These are phyloP conservation scores for Zaprionus capensis DNA, from an alignment of 1,140 invertebrate genomes.

Conservation along the genomic window DNA sequence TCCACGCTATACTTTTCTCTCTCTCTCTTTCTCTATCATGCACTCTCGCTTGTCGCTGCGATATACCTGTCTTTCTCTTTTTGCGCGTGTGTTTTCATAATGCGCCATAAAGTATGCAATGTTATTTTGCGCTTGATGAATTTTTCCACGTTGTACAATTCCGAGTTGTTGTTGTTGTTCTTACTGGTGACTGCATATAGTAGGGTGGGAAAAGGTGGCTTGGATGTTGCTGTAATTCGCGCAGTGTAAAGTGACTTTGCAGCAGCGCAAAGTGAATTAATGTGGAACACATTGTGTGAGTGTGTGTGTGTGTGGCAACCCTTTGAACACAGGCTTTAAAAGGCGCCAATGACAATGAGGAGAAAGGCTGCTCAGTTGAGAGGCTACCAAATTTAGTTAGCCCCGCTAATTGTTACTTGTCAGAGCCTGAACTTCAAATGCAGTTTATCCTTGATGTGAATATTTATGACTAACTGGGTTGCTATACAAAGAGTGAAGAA, in stretches of 20 bases:
- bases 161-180: conserved; percentile 21
- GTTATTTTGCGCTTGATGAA: conserved; percentile 82
- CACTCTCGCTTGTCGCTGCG: neutral
- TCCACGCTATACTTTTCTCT: neutral
- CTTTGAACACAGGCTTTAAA: conserved; percentile 15
- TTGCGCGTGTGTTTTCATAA: conserved; percentile 78
- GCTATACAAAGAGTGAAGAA: neutral
- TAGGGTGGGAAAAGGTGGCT: conserved; percentile 1
- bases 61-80: conserved; percentile 5
- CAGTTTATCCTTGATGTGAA: too few relatives aligned
- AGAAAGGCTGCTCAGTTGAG: neutral
- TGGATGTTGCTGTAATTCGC: conserved; percentile 44
- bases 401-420: conserved; percentile 3
- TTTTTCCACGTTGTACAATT: conserved; percentile 78
- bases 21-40: neutral
- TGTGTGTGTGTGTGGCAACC: conserved; percentile 1
- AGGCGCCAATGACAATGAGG: conserved; percentile 3
- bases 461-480: neutral
- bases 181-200: neutral
- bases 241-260: conserved; percentile 68
- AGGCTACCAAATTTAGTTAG: neutral
- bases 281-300: conserved; percentile 41
- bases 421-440: neutral
- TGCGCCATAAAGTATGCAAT: conserved; percentile 83
- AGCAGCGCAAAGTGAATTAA: conserved; percentile 67